Evolutionary conservation across 2,888 invertebrate species (phyloP), one percentile per base, ranked within the genome.

Genomic region (Synergus gifuensis): DNA sequence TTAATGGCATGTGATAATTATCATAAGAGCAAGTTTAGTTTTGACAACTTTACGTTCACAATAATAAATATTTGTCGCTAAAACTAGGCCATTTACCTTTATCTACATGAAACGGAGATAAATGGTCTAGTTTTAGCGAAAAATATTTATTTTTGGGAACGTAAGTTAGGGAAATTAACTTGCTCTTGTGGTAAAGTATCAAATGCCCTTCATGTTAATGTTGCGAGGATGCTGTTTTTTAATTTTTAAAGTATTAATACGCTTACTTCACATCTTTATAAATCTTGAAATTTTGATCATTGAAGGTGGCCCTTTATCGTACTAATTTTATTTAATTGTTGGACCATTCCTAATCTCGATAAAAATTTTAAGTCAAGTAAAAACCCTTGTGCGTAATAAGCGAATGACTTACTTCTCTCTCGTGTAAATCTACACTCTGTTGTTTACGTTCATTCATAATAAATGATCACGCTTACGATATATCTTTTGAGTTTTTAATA

Each of bases 381-480:
- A 88, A 86, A 88, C 87, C 89, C 87, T 87, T 86, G 88, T 85
- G 86, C 87, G 85, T 90, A 89, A 88, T 89, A 88, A 90, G 86
- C 87, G 88, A 89, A 89, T 86, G 86, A 89, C 90, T 89, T 88
- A 90, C 85, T 91, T 89, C 87, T 91, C 87, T 91, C 90, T 91
- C 89, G 89, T 92, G 91, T 92, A 92, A 89, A 91, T 92, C 90
- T 91, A 91, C 87, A 90, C 90, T 89, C 91, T 92, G 91, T 92
- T 91, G 90, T 92, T 91, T 92, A 91, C 91, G 91, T 91, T 92
- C 91, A 91, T 90, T 89, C 87, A 91, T 91, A 92, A 92, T 92
- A 92, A 92, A 92, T 90, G 92, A 91, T 92, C 91, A 92, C 89
- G 92, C 92, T 92, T 92, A 91, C 91, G 89, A 88, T 87, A 87